Base-by-base conservation (phyloP, 2,888 invertebrate genomes). In the Dolomedes plantarius region DNA sequence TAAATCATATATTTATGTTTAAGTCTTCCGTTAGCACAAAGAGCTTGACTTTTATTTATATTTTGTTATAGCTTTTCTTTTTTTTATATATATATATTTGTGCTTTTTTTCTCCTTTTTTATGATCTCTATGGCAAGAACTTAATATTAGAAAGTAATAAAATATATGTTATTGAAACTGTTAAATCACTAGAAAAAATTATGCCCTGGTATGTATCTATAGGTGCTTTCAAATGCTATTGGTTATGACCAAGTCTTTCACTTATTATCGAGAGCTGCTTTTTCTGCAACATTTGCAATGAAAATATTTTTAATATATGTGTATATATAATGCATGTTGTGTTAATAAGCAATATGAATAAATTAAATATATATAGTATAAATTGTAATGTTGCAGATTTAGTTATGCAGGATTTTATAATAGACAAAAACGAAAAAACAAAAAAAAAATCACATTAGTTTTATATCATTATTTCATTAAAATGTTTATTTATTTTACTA, bases 161-260 rank as follows among this genome's bases (percentile, higher is more conserved):
- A 67, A 67, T 67, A 23, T 32, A 56, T n/a, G 16, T 32, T 67
- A 32, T 19, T 67, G 32, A 36, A 67, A 67, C 67, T 56, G 56
- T 56, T 56, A 56, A 23, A 23, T 56, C 56, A 74, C 32, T 73
- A 39, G 71, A 32, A 29, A 62, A 65, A 80, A 69, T 62, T 64
- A 76, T 75, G 62, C 46, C 72, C 65, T 78, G 65, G 32, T 69
- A 77, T 85, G 68, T 77, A 76, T 67, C 31, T 73, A 31, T 65
- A 75, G 82, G 83, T 85, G 83, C 83, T 85, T 85, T 85, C 72
- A 85, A 77, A 85, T 83, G 77, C 83, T 85, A 23, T 78, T 68
- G 77, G 67, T 72, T 85, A 85, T 85, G 77, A 85, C 77, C 83
- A 85, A 77, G 77, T 77, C 83, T 72, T 69, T 69, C 69, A 69